A percentile compares a stretch with the other conserved stretches of the same genome.
These are phyloP conservation scores for Tolmerus cingulatus DNA, from an alignment of 2,888 invertebrate genomes.

Conservation along the genomic window DNA sequence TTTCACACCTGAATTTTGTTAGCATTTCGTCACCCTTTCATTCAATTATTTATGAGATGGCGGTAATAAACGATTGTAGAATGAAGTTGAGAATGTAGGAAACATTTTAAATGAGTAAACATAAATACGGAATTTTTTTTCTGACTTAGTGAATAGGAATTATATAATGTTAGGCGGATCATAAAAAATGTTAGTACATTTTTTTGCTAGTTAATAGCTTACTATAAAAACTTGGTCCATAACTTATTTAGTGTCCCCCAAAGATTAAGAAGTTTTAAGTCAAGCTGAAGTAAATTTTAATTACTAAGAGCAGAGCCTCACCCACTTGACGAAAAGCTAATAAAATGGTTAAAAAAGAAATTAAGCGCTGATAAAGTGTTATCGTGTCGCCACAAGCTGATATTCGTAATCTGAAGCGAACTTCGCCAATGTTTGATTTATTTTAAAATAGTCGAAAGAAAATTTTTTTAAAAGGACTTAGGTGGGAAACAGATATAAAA, in stretches of 20 bases:
- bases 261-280: neutral
- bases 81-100: neutral
- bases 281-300: neutral
- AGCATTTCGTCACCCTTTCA: neutral
- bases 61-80: neutral
- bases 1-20: neutral
- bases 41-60: neutral
- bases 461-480: neutral
- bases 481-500: neutral
- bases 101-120: neutral
- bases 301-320: neutral
- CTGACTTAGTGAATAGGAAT: too few species aligned
- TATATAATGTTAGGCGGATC: too few species aligned
- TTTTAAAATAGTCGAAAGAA: neutral
- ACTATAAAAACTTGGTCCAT: neutral
- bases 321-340: neutral
- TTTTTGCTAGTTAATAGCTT: neutral
- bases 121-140: too few species aligned
- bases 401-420: neutral
- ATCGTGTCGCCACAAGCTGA: neutral
- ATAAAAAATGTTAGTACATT: neutral
- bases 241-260: neutral
- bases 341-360: neutral
- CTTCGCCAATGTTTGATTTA: neutral
- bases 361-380: neutral